Evolutionary conservation across 2,113 vertebrate species (phyloP), one percentile per base, ranked within the genome.

Genomic region (Jacana jacana): DNA sequence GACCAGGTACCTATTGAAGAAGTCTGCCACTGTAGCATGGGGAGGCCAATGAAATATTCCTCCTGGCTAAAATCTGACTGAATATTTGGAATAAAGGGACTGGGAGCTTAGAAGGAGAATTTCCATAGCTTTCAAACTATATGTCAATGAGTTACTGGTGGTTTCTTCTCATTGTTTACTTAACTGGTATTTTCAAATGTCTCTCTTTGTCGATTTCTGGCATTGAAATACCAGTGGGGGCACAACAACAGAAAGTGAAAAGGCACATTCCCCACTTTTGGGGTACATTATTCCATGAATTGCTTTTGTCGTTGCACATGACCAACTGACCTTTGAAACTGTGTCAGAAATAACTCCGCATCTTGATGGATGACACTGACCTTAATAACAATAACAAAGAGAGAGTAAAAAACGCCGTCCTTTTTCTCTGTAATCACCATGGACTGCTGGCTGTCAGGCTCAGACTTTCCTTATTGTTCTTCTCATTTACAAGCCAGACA

Each of bases 401-500:
- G 71, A 22, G 5, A 73, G 70, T 81, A 85, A 91, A 97, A 97
- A 96, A 97, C 75, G 90, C 82, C 17, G 65, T 30, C 85, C 33
- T 78, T 93, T 94, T 94, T 94, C 94, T 97, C 88, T 75, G 30
- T 97, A 90, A 72, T 68, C 77, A 88, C 85, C 96, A 64, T 94
- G 95, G 97, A 92, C 89, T 94, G 87, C 96, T 97, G 90, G 72
- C 91, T 92, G 97, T 82, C 88, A 93, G 89, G 75, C 92, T 89
- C 88, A 91, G 91, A 58, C 92, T 95, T 33, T 39, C 91, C 71
- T 88, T 79, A 93, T 80, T 91, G 92, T 96, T 95, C 85, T 90
- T 95, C 94, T 94, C 92, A 91, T 94, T 97, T 95, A 95, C 93
- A 94, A 95, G 94, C 91, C 96, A 98, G 97, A 97, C 97, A 97